Base-by-base conservation (phyloP, 2,113 vertebrate species). In the Barnardius zonarius region DNA sequence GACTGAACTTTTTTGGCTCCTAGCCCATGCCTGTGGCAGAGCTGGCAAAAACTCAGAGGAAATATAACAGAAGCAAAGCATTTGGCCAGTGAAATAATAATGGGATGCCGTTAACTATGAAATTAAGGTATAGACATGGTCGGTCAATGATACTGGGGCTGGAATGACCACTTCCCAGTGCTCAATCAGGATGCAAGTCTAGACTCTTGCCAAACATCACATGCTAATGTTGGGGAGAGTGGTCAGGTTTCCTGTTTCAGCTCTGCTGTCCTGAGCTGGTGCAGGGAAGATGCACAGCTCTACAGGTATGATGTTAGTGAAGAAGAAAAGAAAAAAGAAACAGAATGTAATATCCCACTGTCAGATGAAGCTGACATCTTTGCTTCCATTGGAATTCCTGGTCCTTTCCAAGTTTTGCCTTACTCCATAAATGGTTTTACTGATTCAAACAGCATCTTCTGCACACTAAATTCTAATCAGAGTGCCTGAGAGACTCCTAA, bases 1-100 rank as follows among this genome's bases (percentile, higher is more conserved):
- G 43, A 82, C 76, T 74, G 83, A 93, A 89, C 77, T 81, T 95
- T 75, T 59, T 90, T 86, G 95, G 92, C 95, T 96, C 86, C 24
- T 12, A 37, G 93, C 80, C 90, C 46, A 12, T 8, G 68, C 70
- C 90, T 91, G 83, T 85, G 69, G 89, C 77, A 92, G 80, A 89
- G 90, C 51, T 86, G 89, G 86, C 86, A 90, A 92, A 84, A 93
- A 68, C 37, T 85, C 61, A 17, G 63, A 78, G 72, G 51, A 19
- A 89, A 87, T 83, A 66, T 39, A 86, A 41, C 37, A 86, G 81
- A 83, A 91, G 92, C 55, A 81, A 75, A 92, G 54, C 41, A 25
- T 66, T 92, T 68, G 75, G 88, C n/a, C 69, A 55, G 24, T 68
- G 62, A 90, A 66, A 80, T 73, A 90, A 43, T 57, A 82, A 78